Evolutionary conservation across 2,113 vertebrate genomes (phyloP), one percentile per base, ranked within the genome.

Genomic region (Ceyx margarethae): DNA sequence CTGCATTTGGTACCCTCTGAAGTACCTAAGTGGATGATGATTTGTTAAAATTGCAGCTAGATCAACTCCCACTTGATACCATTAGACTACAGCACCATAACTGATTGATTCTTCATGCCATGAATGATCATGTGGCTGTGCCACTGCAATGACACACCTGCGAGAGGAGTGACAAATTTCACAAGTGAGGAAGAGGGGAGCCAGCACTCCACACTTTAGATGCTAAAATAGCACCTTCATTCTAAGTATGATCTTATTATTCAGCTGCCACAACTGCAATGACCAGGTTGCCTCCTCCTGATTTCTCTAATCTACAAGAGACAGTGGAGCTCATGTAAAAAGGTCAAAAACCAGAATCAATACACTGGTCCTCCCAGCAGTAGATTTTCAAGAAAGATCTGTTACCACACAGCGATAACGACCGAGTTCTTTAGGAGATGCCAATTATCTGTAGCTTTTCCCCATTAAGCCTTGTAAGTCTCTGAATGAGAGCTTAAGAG

Each of bases 361-460:
- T 40, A 60, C 0, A 3, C 22, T 87, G 60, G 58, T 80, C 25
- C 33, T 80, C 35, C 51, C 57, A 81, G 81, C 51, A 74, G 31
- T 43, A n/a, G 28, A 66, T 89, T 87, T 86, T 87, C 68, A 66
- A 73, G 4, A 87, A 51, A 85, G 42, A 81, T 54, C 86, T 2
- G 0, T 56, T 90, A 90, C 22, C 37, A 53, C 35, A 6, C 19
- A n/a, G 51, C 17, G n/a, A 77, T 86, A 94, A 68, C 42, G 53
- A 87, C 45, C 19, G 51, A 81, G 71, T 60, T 69, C 60, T 83
- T 91, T 69, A 91, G 2, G 4, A 82, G 79, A n/a, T 56, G 56
- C 60, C 60, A 91, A 74, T 95, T 95, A 94, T 40, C 85, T 67
- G 29, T 31, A 87, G 61, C 64, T 94, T 94, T 93, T 65, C 13